Base-by-base conservation (phyloP, 2,797 vertebrate species). In the Apodemus agrarius region DNA sequence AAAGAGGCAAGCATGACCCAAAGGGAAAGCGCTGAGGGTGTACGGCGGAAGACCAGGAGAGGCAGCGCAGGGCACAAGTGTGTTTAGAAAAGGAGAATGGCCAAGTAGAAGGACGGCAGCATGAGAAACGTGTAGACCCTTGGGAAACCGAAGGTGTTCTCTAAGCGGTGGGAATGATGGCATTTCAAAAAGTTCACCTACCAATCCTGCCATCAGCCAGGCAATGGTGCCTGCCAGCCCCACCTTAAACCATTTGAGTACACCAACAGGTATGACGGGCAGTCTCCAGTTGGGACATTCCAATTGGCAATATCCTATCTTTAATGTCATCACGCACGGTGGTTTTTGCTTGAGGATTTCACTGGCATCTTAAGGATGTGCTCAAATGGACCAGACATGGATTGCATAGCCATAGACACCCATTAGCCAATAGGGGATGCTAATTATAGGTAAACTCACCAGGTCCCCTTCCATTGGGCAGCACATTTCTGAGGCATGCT, bases 361-460 rank as follows among this genome's bases (percentile, higher is more conserved):
- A 85, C 59, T 75, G 46, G 46, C 46, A 54, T 74, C 37, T 52
- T 21, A 84, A 91, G 76, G 37, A 57, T 10, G 34, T 93, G 21
- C 61, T 87, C 63, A 54, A 0, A 40, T 13, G 6, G 4, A 96
- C 6, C 67, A 80, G 67, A 24, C 40, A 34, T 54, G 63, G 54
- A 61, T 22, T 31, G 10, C 17, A 11, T 7, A 6, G 2, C 14
- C 87, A 91, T 52, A 91, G 37, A 43, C 17, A 63, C 63, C 31
- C 46, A 75, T 34, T n/a, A 6, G 24, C 29, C 11, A 14, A 93
- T 21, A 7, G 54, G 61, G 13, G 46, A 13, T 31, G 22, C 63
- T 2, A 8, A 26, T 31, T 0, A 0, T 19, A 8, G 14, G 54
- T 78, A 29, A 74, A 14, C 54, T 24, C 7, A 19, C 9, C 7